phyloP scores from a whole-genome alignment of 2,113 vertebrate species.

The Hippopotamus amphibius region DNA sequence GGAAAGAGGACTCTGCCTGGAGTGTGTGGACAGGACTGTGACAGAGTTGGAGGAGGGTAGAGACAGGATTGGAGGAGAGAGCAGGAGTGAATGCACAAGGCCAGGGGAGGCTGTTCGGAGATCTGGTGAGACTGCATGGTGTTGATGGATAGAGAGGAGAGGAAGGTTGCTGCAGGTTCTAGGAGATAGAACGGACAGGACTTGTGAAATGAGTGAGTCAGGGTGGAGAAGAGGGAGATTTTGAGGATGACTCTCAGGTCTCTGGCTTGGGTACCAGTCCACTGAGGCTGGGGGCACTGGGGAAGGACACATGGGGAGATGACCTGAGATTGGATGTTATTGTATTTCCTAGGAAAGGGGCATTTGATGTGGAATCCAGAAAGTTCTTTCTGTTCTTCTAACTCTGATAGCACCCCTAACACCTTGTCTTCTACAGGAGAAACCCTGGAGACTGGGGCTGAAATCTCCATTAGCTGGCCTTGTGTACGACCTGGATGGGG shows the following conservation, averaged over 20 bases:
- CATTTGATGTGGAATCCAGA: background rate
- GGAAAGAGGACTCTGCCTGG: background rate
- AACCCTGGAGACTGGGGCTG: background rate
- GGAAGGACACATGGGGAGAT: background rate
- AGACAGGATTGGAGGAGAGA: background rate
- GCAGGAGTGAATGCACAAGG: background rate
- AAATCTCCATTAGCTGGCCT: background rate
- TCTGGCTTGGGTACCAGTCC: background rate
- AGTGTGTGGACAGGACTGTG: background rate
- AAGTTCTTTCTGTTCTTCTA: background rate
- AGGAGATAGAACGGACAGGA: background rate
- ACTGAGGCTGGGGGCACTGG: background rate
- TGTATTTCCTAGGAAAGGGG: background rate
- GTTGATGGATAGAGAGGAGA: background rate
- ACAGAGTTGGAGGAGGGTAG: background rate
- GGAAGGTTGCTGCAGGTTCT: too few relatives aligned
- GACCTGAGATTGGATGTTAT: too few relatives aligned
- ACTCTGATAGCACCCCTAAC: background rate
- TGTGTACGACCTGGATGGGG: too few relatives aligned
- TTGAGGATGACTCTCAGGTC: background rate
- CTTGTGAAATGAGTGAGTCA: background rate
- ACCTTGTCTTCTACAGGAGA: background rate
- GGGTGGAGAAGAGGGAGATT: too few relatives aligned
- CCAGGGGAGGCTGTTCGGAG: background rate
- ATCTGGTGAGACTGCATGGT: accelerated